Base-by-base conservation (phyloP, 2,797 vertebrate genomes). In the Pristis pectinata region DNA sequence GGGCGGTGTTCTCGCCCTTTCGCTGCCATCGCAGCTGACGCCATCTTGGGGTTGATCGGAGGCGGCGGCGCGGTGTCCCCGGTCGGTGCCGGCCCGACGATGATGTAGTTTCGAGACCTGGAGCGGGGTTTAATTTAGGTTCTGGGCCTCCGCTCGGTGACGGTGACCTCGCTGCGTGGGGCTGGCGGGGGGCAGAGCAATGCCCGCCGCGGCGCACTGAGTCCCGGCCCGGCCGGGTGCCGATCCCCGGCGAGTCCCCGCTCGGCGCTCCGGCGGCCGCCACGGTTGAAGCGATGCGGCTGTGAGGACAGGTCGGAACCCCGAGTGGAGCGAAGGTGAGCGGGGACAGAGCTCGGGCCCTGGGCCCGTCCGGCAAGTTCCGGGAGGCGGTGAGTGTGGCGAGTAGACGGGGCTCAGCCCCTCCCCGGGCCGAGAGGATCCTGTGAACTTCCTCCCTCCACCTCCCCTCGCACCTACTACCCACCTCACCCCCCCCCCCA, bases 281-380 rank as follows among this genome's bases (percentile, higher is more conserved):
- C 59, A 61, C 27, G 5, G 49, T 4, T 17, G 56, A 87, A 37
- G 59, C n/a, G 85, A 91, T 91, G 85, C 34, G 85, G 85, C 7
- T 19, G 56, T 91, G 56, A 89, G 30, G 37, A n/a, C 4, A n/a
- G 6, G 34, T 17, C 17, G 3, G 34, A 87, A 27, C 9, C 83
- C 56, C 53, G 56, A 34, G 3, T 34, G 53, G 83, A 87, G 85
- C 91, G 85, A 30, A 56, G 85, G 85, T 89, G 85, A 89, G 85
- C 1, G 56, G 56, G 9, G 7, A 27, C 30, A 49, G 49, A 49
- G 3, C 24, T 49, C 24, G 24, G 72, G 72, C 22, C 67, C 67
- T 15, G 67, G 67, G 67, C 67, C 67, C 19, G 2, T 17, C 67
- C 4, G 8, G 74, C 9, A 61, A 64, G 74, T 5, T 34, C 74